A percentile compares a stretch with the other conserved stretches of the same genome.
These are phyloP conservation scores for Uria lomvia DNA, from an alignment of 2,113 vertebrate species.

Conservation along the genomic window DNA sequence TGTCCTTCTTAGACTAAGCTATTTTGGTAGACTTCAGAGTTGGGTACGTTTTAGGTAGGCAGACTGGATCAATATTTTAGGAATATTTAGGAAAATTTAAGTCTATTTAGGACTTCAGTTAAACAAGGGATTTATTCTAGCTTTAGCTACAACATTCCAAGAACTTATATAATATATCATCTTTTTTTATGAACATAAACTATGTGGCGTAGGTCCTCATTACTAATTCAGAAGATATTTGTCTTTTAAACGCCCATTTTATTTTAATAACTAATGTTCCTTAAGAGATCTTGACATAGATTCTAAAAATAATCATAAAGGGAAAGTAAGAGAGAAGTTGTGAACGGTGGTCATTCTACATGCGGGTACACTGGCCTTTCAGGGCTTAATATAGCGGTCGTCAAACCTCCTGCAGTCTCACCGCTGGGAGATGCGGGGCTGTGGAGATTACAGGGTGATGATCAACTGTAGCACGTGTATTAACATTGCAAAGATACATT, in stretches of 20 bases:
- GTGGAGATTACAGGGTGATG: background rate
- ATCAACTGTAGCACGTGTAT: background rate
- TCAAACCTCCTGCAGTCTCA: background rate
- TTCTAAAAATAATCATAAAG: background rate
- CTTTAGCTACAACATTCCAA: background rate
- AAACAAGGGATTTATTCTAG: background rate
- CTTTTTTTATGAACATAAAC: background rate
- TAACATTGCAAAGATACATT: background rate
- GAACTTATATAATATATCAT: background rate
- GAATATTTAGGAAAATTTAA: background rate
- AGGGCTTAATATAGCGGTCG: rapidly evolving
- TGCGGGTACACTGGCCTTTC: background rate
- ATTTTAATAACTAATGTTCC: background rate
- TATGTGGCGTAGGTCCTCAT: background rate
- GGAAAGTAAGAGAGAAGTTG: background rate
- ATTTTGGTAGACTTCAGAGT: background rate
- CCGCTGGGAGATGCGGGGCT: background rate
- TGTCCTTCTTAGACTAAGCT: background rate
- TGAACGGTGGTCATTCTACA: background rate
- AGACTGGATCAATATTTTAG: background rate
- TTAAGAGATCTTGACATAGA: background rate
- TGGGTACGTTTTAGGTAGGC: background rate
- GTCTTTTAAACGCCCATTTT: background rate
- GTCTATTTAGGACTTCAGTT: background rate
- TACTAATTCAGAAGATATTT: background rate